Evolutionary conservation across 1,140 invertebrate genomes (phyloP), one percentile per base, ranked within the genome.

Genomic region (Pygmarrhopalites habei): DNA sequence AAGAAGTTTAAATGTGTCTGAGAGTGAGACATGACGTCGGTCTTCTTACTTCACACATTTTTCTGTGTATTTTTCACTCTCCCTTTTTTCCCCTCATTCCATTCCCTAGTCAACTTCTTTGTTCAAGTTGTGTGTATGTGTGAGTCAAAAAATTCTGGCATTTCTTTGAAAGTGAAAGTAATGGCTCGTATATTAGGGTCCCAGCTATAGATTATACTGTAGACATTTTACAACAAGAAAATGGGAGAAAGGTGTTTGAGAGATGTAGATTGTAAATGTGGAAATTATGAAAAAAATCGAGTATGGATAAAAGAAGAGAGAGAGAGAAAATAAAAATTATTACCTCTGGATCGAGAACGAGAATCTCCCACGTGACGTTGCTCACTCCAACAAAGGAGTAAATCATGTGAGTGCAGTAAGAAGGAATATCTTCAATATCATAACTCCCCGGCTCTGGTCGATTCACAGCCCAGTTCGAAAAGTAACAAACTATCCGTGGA

Each of bases 381-480:
- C 70, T 71, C 1, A 77, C 67, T 26, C 76, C 76, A 32, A 74
- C 67, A 55, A 77, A 77, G 23, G 75, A 72, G 63, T 77, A 77
- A 30, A 77, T 75, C 28, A 77, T 46, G 64, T 77, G 75, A 2
- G 76, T 77, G 43, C 76, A 77, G 66, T 89, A 83, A 1, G 81
- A 85, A 0, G 89, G 90, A 52, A 93, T 83, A 73, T 93, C 88
- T 46, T 90, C 84, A 47, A 92, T 83, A 1, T 80, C 85, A 72
- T 92, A 94, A 41, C 82, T 84, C 4, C 89, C 89, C 2, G 87
- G 77, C 4, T 85, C 88, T 1, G 88, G 87, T 35, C 90, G 79
- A 75, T 92, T 88, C n/a, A 91, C 82, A 3, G 90, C 90, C 91
- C 90, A 94, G 23, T 91, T 92, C 73, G 87, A 90, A 77, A 90